Evolutionary conservation across 2,888 invertebrate species (phyloP).

Genomic region (Eretmocerus hayati): DNA sequence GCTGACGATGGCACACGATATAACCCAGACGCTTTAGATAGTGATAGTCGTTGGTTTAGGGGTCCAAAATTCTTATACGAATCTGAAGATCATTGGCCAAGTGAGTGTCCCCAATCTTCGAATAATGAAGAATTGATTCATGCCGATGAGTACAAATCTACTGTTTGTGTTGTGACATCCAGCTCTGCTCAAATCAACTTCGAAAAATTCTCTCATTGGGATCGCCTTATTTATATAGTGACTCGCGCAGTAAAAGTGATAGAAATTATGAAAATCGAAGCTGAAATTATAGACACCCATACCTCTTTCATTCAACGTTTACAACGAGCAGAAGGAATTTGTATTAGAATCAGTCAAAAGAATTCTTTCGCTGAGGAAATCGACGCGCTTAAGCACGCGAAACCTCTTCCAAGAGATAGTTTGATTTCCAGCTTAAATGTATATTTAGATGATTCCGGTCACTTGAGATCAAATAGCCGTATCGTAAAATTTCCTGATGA

Average conservation of each 20-base stretch:
- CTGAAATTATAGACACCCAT: background rate
- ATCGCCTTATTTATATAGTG: background rate
- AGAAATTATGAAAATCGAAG: background rate
- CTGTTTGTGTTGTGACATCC: background rate
- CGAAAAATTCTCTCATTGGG: background rate
- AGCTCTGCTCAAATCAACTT: background rate
- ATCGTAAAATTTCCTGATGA: no score
- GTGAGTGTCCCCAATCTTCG: background rate
- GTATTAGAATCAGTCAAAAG: background rate
- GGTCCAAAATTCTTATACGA: no score
- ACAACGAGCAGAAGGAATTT: background rate
- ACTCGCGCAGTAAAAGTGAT: background rate
- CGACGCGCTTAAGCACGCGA: background rate
- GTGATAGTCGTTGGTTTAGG: no score
- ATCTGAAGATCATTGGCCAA: no score
- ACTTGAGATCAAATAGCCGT: no score
- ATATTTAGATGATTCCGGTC: background rate
- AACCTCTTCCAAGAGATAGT: background rate
- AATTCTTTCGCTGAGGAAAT: slow-evolving; percentile 1
- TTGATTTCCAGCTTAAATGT: background rate
- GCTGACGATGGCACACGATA: no score
- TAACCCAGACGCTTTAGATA: no score
- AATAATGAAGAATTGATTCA: no score
- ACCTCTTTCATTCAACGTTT: background rate
- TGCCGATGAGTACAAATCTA: background rate